Conservation (phyloP, 2,113 vertebrate species). For the Arvicanthis niloticus region DNA sequence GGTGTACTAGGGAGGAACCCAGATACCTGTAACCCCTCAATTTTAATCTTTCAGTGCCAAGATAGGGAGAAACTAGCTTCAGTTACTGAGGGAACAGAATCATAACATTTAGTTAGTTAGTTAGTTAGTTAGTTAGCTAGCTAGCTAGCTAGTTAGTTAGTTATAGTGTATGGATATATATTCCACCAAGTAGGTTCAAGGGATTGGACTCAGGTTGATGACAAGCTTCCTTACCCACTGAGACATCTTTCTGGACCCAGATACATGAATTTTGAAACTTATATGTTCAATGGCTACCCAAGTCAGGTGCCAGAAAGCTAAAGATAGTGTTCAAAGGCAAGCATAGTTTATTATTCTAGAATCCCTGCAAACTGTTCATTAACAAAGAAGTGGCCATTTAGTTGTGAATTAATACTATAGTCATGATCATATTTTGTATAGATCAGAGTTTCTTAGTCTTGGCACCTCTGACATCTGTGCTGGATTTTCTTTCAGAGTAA, state of each 20-base stretch:
- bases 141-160: not conserved
- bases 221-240: not conserved
- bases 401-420: not conserved
- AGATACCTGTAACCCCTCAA: not conserved
- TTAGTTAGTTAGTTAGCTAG: not conserved
- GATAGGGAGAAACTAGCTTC: not conserved
- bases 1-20: too few species aligned
- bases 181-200: not conserved
- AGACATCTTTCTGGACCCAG: not conserved
- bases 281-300: not conserved
- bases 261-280: not conserved
- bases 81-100: not conserved
- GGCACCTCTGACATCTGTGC: not conserved
- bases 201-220: not conserved
- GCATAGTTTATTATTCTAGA: constrained; percentile 1
- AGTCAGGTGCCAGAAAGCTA: not conserved
- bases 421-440: constrained; percentile 1
- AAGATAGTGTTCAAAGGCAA: not conserved
- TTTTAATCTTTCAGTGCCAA: not conserved
- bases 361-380: constrained; percentile 5
- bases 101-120: not conserved
- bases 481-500: not conserved
- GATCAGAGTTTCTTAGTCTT: not conserved
- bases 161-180: not conserved
- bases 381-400: constrained; percentile 30